Evolutionary conservation across 2,888 invertebrate genomes (phyloP).

Genomic region (Xanthia togata): DNA sequence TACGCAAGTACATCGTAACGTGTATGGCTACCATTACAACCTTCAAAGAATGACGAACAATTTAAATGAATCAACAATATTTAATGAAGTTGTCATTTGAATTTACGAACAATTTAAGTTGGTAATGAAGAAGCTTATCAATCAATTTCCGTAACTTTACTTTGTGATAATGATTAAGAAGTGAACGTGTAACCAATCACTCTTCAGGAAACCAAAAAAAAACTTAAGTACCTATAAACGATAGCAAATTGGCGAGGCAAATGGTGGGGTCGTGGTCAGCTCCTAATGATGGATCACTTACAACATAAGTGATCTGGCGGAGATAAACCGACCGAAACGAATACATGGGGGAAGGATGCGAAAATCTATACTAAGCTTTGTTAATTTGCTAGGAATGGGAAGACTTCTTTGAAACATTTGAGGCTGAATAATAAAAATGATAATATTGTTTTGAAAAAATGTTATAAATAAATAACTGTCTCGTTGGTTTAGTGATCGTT

Average conservation of each 20-base stretch:
- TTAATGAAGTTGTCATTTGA: too few species aligned
- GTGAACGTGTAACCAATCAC: background rate
- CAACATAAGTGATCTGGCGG: slow-evolving; percentile 37
- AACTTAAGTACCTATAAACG: slow-evolving; percentile 8
- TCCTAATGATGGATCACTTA: slow-evolving; percentile 55
- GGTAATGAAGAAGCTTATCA: too few species aligned
- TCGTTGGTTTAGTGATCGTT: background rate
- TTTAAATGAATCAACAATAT: too few species aligned
- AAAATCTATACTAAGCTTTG: slow-evolving; percentile 38
- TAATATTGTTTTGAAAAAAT: too few species aligned
- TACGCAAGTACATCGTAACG: too few species aligned
- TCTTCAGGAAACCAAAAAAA: slow-evolving; percentile 3
- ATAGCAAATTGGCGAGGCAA: slow-evolving; percentile 44
- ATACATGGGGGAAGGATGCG: slow-evolving; percentile 27
- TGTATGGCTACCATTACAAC: too few species aligned
- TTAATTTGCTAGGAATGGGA: slow-evolving; percentile 28
- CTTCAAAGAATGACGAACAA: too few species aligned
- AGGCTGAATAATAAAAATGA: too few species aligned
- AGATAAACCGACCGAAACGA: slow-evolving; percentile 44
- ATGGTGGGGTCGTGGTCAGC: slow-evolving; percentile 22
- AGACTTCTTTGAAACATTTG: background rate
- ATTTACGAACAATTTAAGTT: too few species aligned
- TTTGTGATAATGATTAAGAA: background rate
- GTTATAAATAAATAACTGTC: background rate
- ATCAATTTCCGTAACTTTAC: too few species aligned